A percentile compares a stretch with the other conserved stretches of the same genome.
phyloP scores from a whole-genome alignment of 1,140 invertebrate species.

The Argopecten irradians region DNA sequence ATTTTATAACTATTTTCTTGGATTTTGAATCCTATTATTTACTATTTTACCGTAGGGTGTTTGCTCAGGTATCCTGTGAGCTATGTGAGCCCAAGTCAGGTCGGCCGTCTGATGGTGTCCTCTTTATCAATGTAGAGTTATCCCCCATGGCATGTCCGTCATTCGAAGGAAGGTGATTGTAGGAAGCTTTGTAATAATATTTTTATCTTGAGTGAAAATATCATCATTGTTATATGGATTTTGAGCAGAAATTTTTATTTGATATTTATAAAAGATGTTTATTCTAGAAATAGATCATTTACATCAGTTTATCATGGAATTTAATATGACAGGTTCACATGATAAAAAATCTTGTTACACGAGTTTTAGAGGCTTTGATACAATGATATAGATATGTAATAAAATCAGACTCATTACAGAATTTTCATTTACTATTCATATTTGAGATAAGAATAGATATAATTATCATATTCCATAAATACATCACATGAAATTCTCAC shows the following conservation, averaged over 20 bases:
- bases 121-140: slow-evolving; percentile 92
- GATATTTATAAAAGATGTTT: background rate
- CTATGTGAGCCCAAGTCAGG: slow-evolving; percentile 88
- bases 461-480: no score
- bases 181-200: slow-evolving; percentile 77
- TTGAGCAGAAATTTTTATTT: no score
- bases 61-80: slow-evolving; percentile 92
- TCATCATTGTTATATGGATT: background rate
- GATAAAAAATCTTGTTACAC: no score
- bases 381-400: no score
- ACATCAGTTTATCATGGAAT: background rate
- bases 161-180: slow-evolving; percentile 81
- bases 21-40: no score
- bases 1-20: no score
- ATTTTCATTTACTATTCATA: no score
- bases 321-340: no score
- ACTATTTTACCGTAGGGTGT: slow-evolving; percentile 79
- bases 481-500: no score
- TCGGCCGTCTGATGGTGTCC: slow-evolving; percentile 91
- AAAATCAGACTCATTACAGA: no score
- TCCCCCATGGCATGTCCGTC: slow-evolving; percentile 88
- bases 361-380: no score
- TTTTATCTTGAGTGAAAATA: background rate
- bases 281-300: background rate
- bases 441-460: no score